Base-by-base conservation (phyloP, 2,113 vertebrate species). In the Phaethon lepturus region DNA sequence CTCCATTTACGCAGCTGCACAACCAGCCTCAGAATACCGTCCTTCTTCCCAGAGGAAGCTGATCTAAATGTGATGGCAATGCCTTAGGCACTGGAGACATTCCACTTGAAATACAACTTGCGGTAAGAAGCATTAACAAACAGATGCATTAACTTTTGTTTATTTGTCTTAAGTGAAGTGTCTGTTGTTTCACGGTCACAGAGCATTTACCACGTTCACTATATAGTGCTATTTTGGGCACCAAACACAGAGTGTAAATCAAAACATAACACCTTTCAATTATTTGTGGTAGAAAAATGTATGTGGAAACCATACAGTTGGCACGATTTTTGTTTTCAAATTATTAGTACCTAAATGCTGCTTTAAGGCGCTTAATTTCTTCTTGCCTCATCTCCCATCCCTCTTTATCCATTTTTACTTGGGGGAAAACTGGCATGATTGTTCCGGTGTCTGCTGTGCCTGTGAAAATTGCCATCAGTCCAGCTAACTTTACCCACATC, bases 391-490 rank as follows among this genome's bases (percentile, higher is more conserved):
- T 68, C 56, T 86, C 56, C 25, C 38, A 50, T 55, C 33, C 31
- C 23, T 42, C 38, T 42, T 68, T 52, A 49, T 56, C 17, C 26
- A 6, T 76, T 94, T 86, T 74, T n/a, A 18, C 49, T 80, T 72
- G 5, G 24, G 7, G 4, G 7, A 19, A 67, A 77, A 28, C 16
- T 0, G 0, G 31, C 5, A 3, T 67, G 64, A 78, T 87, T 72
- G 25, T 60, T 92, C 25, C 77, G 56, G 74, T 80, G 29, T 79
- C 63, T 90, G 47, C 47, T 59, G 22, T 67, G 60, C 55, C 81
- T 89, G 45, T 91, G 86, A 90, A 89, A 94, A 96, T 86, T 94
- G 75, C 78, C 84, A 88, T 82, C 84, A 90, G 50, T 23, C 60
- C 66, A 90, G 17, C 50, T 73, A 79, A 86, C 58, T 82, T 83